Evolutionary conservation across 2,113 vertebrate species (phyloP).

Genomic region (Oreochromis spilurus): DNA sequence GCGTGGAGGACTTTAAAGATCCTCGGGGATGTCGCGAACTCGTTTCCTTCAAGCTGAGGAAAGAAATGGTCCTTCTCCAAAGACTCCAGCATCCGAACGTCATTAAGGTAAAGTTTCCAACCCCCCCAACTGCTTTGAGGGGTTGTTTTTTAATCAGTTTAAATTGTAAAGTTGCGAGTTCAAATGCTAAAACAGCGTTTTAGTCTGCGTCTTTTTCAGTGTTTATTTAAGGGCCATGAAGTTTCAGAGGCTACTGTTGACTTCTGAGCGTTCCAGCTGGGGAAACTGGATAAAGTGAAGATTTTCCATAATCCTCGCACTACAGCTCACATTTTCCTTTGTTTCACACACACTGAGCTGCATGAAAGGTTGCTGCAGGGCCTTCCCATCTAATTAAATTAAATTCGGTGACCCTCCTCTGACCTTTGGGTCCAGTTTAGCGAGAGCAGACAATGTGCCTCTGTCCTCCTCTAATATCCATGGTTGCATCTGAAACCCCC

Average conservation of each 20-base stretch:
- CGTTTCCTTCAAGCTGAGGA: constrained; percentile 80
- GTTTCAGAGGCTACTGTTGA: background rate
- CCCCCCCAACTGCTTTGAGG: background rate
- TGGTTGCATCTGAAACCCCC: constrained; percentile 37
- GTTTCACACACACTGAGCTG: constrained; percentile 17
- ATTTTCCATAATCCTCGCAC: constrained; percentile 34
- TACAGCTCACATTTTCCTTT: constrained; percentile 46
- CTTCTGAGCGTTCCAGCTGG: background rate
- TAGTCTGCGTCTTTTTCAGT: background rate
- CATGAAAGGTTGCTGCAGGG: constrained; percentile 45
- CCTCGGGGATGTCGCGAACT: constrained; percentile 72
- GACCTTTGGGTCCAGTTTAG: constrained; percentile 56
- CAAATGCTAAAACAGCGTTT: background rate
- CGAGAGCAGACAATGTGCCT: constrained; percentile 57
- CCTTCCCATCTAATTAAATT: constrained; percentile 61
- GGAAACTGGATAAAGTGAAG: background rate
- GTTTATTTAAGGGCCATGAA: background rate
- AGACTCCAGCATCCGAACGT: constrained; percentile 79
- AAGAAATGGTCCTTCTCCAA: constrained; percentile 80
- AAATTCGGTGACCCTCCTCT: constrained; percentile 56
- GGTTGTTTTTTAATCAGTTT: background rate
- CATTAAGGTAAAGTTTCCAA: constrained; percentile 71
- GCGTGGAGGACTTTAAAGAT: constrained; percentile 75
- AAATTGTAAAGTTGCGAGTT: background rate
- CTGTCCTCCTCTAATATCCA: constrained; percentile 49